Conservation (phyloP, 2,113 vertebrate genomes). For the Carassius auratus region DNA sequence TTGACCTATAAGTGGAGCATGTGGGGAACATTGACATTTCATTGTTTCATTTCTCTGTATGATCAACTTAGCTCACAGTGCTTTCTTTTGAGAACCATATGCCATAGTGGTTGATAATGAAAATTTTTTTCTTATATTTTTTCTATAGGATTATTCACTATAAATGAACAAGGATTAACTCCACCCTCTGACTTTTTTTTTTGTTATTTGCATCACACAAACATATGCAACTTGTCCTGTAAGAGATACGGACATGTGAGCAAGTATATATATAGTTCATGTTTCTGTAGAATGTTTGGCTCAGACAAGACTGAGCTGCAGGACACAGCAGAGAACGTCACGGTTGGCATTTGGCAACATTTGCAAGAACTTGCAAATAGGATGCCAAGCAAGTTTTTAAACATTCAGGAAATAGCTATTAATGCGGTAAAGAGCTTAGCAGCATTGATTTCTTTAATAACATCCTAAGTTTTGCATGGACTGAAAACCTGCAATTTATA, state of each 20-base stretch:
- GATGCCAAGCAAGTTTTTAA: constrained; percentile 2
- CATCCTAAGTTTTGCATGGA: background rate
- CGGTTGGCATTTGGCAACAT: background rate
- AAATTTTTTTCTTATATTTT: too few relatives aligned
- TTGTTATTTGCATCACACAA: background rate
- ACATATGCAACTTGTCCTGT: background rate
- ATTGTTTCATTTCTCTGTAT: too few relatives aligned
- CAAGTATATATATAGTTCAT: constrained; percentile 4
- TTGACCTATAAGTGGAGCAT: too few relatives aligned
- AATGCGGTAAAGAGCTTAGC: background rate
- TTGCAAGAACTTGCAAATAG: background rate
- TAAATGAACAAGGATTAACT: background rate
- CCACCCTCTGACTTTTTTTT: background rate
- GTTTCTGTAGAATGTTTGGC: background rate
- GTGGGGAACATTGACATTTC: too few relatives aligned
- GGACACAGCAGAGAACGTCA: background rate
- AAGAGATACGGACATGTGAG: background rate
- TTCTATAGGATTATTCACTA: too few relatives aligned
- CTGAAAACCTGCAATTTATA: background rate
- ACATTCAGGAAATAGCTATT: background rate
- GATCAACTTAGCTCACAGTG: too few relatives aligned
- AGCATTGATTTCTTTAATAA: background rate
- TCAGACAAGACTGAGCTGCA: background rate
- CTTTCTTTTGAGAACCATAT: too few relatives aligned
- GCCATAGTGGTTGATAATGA: too few relatives aligned